A percentile compares a stretch with the other conserved stretches of the same genome.
These are phyloP conservation scores for Lissocephala sabroskyi DNA, from an alignment of 2,888 invertebrate species.

Conservation along the genomic window DNA sequence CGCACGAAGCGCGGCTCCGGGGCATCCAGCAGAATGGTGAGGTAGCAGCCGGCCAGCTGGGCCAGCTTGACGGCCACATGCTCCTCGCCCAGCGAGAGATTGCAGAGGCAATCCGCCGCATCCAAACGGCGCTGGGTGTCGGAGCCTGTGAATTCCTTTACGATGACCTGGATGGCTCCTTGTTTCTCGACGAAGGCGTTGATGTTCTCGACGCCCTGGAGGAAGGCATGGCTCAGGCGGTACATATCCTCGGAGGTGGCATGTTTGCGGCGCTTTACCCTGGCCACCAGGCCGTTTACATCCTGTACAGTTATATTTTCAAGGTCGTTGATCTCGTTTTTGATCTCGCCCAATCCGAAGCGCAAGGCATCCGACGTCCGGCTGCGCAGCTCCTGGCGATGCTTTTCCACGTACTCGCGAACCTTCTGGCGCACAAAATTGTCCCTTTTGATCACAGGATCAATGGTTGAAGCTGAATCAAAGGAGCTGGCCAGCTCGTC, in stretches of 20 bases:
- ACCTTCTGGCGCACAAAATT: conserved; percentile 48
- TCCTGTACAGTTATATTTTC: conserved; percentile 63
- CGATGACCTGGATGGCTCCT: conserved; percentile 66
- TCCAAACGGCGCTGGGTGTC: conserved; percentile 56
- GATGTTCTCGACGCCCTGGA: conserved; percentile 66
- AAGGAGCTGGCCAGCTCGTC: no score
- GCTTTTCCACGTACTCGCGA: conserved; percentile 48
- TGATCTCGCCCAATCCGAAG: conserved; percentile 67
- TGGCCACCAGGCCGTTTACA: conserved; percentile 58
- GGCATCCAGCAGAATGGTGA: conserved; percentile 64
- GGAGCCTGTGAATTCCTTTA: conserved; percentile 65
- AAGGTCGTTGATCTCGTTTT: conserved; percentile 49
- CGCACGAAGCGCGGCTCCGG: conserved; percentile 54
- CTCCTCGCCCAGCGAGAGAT: conserved; percentile 66
- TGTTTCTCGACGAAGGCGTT: conserved; percentile 58
- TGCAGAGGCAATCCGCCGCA: conserved; percentile 69
- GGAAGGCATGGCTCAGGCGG: conserved; percentile 66
- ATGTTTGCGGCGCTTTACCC: conserved; percentile 69
- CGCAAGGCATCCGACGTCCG: conserved; percentile 58
- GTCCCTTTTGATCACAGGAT: neutral
- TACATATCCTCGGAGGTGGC: conserved; percentile 67
- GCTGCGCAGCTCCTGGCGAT: conserved; percentile 52
- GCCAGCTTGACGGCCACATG: conserved; percentile 68
- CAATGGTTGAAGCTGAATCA: neutral
- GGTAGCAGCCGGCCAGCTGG: conserved; percentile 62